Evolutionary conservation across 2,888 invertebrate genomes (phyloP).

Genomic region (Drosophila fulvimacula): DNA sequence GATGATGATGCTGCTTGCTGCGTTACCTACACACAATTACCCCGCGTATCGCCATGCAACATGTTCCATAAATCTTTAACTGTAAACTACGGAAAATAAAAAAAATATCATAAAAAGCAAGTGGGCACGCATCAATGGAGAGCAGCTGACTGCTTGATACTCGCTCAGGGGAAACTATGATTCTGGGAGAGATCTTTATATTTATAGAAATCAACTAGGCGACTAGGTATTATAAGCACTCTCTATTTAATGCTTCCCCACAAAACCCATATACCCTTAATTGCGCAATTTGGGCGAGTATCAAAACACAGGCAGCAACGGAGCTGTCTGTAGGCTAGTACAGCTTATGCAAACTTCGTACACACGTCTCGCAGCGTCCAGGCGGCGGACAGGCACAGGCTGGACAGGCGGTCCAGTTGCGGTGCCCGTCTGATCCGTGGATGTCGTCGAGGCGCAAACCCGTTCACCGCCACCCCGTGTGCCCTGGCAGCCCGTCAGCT

Average conservation of each 20-base stretch:
- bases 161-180: neutral
- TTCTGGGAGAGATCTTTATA: neutral
- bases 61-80: slow-evolving; percentile 76
- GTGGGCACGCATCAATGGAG: neutral
- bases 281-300: neutral
- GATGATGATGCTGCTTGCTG: slow-evolving; percentile 31
- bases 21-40: slow-evolving; percentile 72
- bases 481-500: slow-evolving; percentile 22
- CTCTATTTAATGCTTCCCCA: no score
- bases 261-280: neutral
- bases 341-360: slow-evolving; percentile 73
- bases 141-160: neutral
- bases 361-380: slow-evolving; percentile 60
- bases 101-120: slow-evolving; percentile 34
- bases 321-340: slow-evolving; percentile 29
- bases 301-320: slow-evolving; percentile 16
- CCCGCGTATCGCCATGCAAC: slow-evolving; percentile 64
- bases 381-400: neutral
- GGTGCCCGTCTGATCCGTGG: slow-evolving; percentile 60
- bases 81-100: slow-evolving; percentile 51
- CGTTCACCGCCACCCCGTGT: slow-evolving; percentile 57
- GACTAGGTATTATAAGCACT: no score
- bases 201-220: no score
- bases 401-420: slow-evolving; percentile 11
- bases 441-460: slow-evolving; percentile 65